phyloP scores from a whole-genome alignment of 2,888 invertebrate species.

The Quadriops clusia region DNA sequence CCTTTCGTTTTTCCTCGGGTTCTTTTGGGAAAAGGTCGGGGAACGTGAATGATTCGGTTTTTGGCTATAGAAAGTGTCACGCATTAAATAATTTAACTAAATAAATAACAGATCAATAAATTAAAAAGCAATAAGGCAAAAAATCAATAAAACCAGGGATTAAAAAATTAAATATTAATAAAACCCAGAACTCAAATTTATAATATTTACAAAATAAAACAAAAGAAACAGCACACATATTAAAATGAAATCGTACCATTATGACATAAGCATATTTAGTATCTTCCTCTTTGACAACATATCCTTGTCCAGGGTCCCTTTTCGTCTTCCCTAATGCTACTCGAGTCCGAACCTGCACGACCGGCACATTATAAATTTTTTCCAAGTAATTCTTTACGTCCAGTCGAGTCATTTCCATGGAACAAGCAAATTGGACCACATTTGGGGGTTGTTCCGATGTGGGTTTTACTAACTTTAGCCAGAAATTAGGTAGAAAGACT shows the following conservation, averaged over 20 bases:
- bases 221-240: constrained; percentile 1
- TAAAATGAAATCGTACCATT: constrained; percentile 44
- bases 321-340: constrained; percentile 59
- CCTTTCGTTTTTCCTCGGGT: constrained; percentile 37
- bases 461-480: constrained; percentile 84
- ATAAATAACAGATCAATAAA: constrained; percentile 5
- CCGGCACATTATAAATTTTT: constrained; percentile 85
- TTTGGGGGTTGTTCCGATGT: constrained; percentile 57
- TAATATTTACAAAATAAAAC: not conserved
- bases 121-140: constrained; percentile 1
- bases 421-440: constrained; percentile 77
- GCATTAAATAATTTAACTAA: too few relatives aligned
- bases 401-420: constrained; percentile 83
- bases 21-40: constrained; percentile 55
- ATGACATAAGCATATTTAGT: constrained; percentile 67
- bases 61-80: constrained; percentile 48
- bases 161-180: constrained; percentile 5
- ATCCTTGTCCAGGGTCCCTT: constrained; percentile 46
- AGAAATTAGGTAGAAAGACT: constrained; percentile 91
- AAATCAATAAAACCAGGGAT: not conserved
- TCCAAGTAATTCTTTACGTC: constrained; percentile 90
- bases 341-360: constrained; percentile 63
- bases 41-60: constrained; percentile 58
- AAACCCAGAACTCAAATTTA: not conserved
- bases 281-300: constrained; percentile 73